A percentile compares a stretch with the other conserved stretches of the same genome.
Evolutionary conservation across 2,888 invertebrate genomes (phyloP).

Genomic region (Coleophora flavipennella): DNA sequence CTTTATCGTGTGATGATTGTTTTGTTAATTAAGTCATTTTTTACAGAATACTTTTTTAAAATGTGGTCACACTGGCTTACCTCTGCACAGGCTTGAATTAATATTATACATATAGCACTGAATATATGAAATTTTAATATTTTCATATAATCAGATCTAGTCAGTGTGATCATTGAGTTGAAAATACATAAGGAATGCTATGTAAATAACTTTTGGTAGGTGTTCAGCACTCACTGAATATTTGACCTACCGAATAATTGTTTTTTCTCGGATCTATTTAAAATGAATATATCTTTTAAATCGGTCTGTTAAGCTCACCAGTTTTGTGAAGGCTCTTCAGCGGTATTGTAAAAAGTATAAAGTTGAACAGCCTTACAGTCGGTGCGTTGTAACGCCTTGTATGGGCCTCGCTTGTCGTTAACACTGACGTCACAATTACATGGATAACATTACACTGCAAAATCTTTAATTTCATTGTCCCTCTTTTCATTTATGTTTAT

Average conservation of each 20-base stretch:
- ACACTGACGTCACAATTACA: constrained; percentile 46
- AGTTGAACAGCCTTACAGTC: constrained; percentile 17
- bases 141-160: constrained; percentile 28
- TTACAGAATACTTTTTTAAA: constrained; percentile 18
- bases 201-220: constrained; percentile 69
- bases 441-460: constrained; percentile 25
- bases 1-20: constrained; percentile 61
- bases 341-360: neutral
- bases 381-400: constrained; percentile 49
- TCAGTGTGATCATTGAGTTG: constrained; percentile 39
- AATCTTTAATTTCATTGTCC: too few species aligned
- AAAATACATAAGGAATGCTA: constrained; percentile 42
- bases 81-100: constrained; percentile 34
- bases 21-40: constrained; percentile 44
- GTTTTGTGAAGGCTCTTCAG: constrained; percentile 3
- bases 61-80: constrained; percentile 38
- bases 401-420: constrained; percentile 71
- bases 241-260: constrained; percentile 52
- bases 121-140: constrained; percentile 21
- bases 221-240: constrained; percentile 43
- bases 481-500: too few species aligned
- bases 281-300: constrained; percentile 16
- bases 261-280: constrained; percentile 21
- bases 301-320: constrained; percentile 9
- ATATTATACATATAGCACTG: constrained; percentile 1